Conservation (phyloP, 2,797 vertebrate species). For the Rousettus madagascariensis region DNA sequence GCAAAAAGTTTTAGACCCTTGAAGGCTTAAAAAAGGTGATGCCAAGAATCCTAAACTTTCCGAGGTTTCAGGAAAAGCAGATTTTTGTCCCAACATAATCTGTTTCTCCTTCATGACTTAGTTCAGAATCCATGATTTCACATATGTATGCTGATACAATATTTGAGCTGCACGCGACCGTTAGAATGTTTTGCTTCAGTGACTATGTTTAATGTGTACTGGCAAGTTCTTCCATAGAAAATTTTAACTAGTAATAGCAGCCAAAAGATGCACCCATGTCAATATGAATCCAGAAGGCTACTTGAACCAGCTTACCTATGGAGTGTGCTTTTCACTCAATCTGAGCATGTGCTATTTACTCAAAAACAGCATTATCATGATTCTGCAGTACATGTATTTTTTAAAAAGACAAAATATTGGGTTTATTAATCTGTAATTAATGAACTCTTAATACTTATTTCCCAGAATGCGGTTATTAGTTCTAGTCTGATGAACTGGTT, state of each 20-base stretch:
- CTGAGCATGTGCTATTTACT: background rate
- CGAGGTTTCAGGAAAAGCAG: background rate
- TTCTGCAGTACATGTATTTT: background rate
- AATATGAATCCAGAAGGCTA: background rate
- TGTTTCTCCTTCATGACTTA: background rate
- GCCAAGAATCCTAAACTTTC: background rate
- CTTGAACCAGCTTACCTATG: background rate
- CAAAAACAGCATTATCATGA: background rate
- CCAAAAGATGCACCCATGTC: background rate
- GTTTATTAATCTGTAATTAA: constrained; percentile 18
- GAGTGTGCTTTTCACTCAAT: background rate
- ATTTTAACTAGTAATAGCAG: background rate
- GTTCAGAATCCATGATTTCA: background rate
- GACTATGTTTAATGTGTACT: background rate
- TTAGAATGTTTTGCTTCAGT: background rate
- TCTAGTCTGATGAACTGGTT: background rate
- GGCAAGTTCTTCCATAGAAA: background rate
- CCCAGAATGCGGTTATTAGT: background rate
- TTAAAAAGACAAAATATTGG: background rate
- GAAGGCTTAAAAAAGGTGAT: background rate
- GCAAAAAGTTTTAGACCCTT: background rate
- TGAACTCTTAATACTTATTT: background rate
- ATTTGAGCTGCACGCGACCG: background rate
- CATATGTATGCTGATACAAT: background rate
- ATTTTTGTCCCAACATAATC: background rate